Percentiles rank a stretch among this genome's conserved stretches.
Conservation (phyloP, 2,113 vertebrate species). For the Tonatia bakeri region DNA sequence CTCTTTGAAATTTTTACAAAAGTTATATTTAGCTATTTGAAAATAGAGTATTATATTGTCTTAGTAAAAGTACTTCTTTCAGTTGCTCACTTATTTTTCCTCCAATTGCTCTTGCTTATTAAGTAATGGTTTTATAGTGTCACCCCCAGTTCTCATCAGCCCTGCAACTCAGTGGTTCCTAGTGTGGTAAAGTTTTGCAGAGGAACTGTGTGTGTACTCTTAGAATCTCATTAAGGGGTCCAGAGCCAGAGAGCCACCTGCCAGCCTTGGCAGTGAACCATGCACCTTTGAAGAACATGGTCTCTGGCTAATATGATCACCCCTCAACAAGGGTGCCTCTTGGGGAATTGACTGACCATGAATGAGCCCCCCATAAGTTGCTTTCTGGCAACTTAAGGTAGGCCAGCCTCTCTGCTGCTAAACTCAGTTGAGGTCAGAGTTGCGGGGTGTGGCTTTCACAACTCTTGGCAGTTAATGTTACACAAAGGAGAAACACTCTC, state of each 20-base stretch:
- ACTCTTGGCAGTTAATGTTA: neutral
- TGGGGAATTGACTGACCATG: neutral
- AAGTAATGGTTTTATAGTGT: neutral
- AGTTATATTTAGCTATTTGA: slow-evolving; percentile 36
- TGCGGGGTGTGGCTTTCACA: neutral
- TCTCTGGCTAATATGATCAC: neutral
- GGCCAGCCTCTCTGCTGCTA: neutral
- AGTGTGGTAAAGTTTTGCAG: neutral
- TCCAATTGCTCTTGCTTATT: neutral
- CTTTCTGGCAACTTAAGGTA: neutral
- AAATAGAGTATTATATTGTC: slow-evolving; percentile 10
- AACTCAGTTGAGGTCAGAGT: neutral
- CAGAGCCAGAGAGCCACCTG: neutral
- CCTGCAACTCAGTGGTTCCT: neutral
- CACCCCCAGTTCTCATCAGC: neutral
- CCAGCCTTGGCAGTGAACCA: neutral
- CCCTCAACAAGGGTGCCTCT: neutral
- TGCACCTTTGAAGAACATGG: neutral
- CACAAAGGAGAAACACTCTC: neutral
- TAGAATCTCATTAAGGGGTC: neutral
- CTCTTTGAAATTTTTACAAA: slow-evolving; percentile 19
- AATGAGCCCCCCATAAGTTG: neutral
- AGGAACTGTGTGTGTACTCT: neutral
- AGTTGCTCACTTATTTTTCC: neutral
- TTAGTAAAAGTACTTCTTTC: neutral